Evolutionary conservation across 2,888 invertebrate species (phyloP), one percentile per base, ranked within the genome.

Genomic region (Allophyes oxyacanthae): DNA sequence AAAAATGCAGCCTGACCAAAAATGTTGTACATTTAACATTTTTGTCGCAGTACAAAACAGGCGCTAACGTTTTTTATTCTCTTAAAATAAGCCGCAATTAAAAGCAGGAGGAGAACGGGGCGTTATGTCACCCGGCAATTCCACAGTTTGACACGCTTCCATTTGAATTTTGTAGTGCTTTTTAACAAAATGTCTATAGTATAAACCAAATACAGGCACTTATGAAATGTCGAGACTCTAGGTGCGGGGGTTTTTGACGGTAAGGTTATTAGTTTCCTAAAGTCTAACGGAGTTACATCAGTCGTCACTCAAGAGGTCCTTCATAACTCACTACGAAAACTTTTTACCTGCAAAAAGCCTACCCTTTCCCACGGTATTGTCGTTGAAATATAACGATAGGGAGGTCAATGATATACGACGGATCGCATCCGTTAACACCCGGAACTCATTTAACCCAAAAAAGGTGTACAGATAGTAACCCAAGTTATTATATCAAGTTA

Each of bases 51-150:
- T 41, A 33, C 53, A 66, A 60, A 66, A 59, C 32, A 26, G 32
- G 28, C 36, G 61, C 48, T 53, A 53, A 61, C 67, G 53, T 61
- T 48, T 61, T 67, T 48, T 44, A 64, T 67, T 43, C 46, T 36
- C 30, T 49, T 61, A 44, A 67, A 64, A 60, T 67, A 64, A 49
- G 48, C 67, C 25, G 53, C 64, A 64, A 67, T 64, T 67, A 64
- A 25, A 45, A 42, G 40, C 54, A 52, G 46, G 62, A 43, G 48
- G 63, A 67, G 44, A 25, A n/a, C n/a, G 48, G 48, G 43, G 38
- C 20, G 20, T 30, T 44, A 52, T 42, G 60, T 50, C 66, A 66
- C 66, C 46, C 26, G 13, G 13, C 11, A 41, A 37, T 32, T 43
- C 43, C 42, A 36, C 25, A 33, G 20, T 34, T 59, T 45, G 30